phyloP scores from a whole-genome alignment of 2,888 invertebrate species.

The Choreutis nemorana region DNA sequence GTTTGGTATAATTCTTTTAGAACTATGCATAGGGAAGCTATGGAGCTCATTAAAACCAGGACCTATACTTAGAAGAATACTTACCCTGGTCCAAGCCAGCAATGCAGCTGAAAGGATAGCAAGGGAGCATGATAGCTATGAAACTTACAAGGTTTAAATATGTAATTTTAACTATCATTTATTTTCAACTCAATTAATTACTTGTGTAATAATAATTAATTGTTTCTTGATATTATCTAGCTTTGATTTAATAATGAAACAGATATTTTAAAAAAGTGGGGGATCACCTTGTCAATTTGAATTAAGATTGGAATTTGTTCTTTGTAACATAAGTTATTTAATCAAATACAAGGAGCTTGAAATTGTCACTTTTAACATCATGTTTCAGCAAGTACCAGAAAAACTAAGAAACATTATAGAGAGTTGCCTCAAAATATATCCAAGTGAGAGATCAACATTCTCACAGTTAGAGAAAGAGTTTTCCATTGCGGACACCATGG shows the following conservation, averaged over 20 bases:
- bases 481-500: slow-evolving; percentile 33
- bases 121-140: slow-evolving; percentile 77
- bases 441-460: slow-evolving; percentile 63
- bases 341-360: neutral
- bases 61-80: slow-evolving; percentile 76
- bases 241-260: too few relatives aligned
- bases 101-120: slow-evolving; percentile 73
- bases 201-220: neutral
- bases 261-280: too few relatives aligned
- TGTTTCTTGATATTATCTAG: too few relatives aligned
- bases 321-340: too few relatives aligned
- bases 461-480: slow-evolving; percentile 62
- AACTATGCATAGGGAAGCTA: slow-evolving; percentile 75
- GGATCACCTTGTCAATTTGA: too few relatives aligned
- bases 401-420: slow-evolving; percentile 71
- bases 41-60: slow-evolving; percentile 80
- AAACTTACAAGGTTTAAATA: slow-evolving; percentile 66
- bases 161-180: neutral
- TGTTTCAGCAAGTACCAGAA: slow-evolving; percentile 63
- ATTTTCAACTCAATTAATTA: neutral
- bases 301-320: too few relatives aligned
- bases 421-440: slow-evolving; percentile 74
- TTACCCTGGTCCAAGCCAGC: slow-evolving; percentile 71
- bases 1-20: slow-evolving; percentile 87
- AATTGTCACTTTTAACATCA: too few relatives aligned